These are phyloP conservation scores for Eulithis prunata DNA, from an alignment of 2,888 invertebrate species.

Conservation along the genomic window DNA sequence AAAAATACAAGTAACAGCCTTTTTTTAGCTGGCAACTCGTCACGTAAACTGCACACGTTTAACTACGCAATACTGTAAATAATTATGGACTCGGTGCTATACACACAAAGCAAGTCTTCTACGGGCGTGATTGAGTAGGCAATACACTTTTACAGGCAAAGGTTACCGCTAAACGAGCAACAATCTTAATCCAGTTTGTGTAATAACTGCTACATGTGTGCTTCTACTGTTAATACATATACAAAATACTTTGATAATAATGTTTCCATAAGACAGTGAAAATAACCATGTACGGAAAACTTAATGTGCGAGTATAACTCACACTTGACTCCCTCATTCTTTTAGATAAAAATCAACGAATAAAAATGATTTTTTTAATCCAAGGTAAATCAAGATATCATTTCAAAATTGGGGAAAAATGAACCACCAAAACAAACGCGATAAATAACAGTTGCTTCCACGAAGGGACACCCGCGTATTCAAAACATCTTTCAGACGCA, in stretches of 20 bases:
- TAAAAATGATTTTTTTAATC: not conserved
- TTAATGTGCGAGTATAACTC: not conserved
- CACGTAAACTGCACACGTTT: too few relatives aligned
- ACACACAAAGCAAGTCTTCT: too few relatives aligned
- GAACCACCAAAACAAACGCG: slow-evolving; percentile 41
- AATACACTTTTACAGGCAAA: too few relatives aligned
- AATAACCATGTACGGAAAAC: not conserved
- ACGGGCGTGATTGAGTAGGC: too few relatives aligned
- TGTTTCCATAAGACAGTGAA: too few relatives aligned
- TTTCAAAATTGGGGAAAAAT: slow-evolving; percentile 11
- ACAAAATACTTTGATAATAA: too few relatives aligned
- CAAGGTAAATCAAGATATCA: slow-evolving; percentile 24
- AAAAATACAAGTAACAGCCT: not conserved
- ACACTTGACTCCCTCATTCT: not conserved
- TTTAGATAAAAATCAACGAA: not conserved
- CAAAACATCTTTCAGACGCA: slow-evolving; percentile 43
- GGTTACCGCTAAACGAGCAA: too few relatives aligned
- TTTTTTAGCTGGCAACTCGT: not conserved
- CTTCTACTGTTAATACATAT: too few relatives aligned
- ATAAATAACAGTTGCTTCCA: slow-evolving; percentile 63
- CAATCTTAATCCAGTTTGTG: too few relatives aligned
- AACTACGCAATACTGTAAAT: too few relatives aligned
- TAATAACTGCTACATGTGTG: too few relatives aligned
- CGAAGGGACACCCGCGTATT: slow-evolving; percentile 64
- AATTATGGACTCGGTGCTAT: too few relatives aligned